Conservation (phyloP, 2,888 invertebrate genomes). For the Clanis bilineata region DNA sequence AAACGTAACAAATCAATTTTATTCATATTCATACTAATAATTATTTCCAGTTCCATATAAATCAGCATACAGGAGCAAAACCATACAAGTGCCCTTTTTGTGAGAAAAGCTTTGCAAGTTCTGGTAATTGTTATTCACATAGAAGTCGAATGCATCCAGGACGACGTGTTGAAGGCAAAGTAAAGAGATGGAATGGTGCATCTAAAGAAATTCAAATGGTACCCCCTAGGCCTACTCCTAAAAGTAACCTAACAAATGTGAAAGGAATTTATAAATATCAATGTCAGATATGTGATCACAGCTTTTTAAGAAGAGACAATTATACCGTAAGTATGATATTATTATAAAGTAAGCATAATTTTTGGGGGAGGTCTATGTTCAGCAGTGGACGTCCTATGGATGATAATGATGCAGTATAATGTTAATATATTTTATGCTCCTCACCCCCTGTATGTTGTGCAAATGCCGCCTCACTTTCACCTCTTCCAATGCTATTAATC, state of each 20-base stretch:
- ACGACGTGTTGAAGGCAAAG: slow-evolving; percentile 49
- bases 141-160: slow-evolving; percentile 87
- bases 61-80: slow-evolving; percentile 88
- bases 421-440: too few species aligned
- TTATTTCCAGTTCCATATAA: slow-evolving; percentile 87
- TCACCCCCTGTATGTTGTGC: too few species aligned
- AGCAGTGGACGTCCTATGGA: too few species aligned
- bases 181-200: slow-evolving; percentile 21
- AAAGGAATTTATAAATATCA: slow-evolving; percentile 57
- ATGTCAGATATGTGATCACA: slow-evolving; percentile 59
- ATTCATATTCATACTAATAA: too few species aligned
- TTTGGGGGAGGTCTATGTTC: too few species aligned
- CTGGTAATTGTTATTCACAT: slow-evolving; percentile 88
- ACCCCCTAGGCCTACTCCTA: slow-evolving; percentile 25
- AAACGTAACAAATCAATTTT: too few species aligned
- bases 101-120: slow-evolving; percentile 87
- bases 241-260: slow-evolving; percentile 30
- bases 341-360: too few species aligned
- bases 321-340: slow-evolving; percentile 53
- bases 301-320: slow-evolving; percentile 63
- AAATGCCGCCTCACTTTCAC: too few species aligned
- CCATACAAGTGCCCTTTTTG: slow-evolving; percentile 89
- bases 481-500: too few species aligned
- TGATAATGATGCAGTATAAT: too few species aligned
- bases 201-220: slow-evolving; percentile 24